Conservation (phyloP, 2,113 vertebrate genomes). For the Hirundichthys speculiger region DNA sequence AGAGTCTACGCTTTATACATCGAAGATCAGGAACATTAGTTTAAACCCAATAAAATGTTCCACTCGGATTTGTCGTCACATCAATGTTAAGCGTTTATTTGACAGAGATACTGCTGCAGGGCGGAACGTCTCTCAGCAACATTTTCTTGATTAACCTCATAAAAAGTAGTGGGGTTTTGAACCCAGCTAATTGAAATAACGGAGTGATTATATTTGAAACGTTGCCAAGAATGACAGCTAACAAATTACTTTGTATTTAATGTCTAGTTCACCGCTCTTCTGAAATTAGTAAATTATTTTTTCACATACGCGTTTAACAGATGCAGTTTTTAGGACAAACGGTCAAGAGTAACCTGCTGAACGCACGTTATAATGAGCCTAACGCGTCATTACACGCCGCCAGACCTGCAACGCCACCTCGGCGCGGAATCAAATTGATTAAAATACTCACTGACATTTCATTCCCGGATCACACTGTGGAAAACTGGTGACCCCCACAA, state of each 20-base stretch:
- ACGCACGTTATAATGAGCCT: conserved; percentile 44
- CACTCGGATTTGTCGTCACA: conserved; percentile 30
- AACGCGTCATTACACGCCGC: conserved; percentile 33
- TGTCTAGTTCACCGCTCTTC: conserved; percentile 13
- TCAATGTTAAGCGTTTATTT: conserved; percentile 64
- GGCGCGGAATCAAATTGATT: conserved; percentile 24
- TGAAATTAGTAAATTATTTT: conserved; percentile 3
- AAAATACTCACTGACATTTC: conserved; percentile 64
- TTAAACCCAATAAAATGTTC: conserved; percentile 38
- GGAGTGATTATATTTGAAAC: conserved; percentile 33
- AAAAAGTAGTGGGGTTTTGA: conserved; percentile 61
- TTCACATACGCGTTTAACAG: conserved; percentile 8
- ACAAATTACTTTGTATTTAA: conserved; percentile 18
- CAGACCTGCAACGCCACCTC: conserved; percentile 46
- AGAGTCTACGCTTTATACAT: conserved; percentile 17
- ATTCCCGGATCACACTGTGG: conserved; percentile 39
- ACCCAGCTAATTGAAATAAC: conserved; percentile 50
- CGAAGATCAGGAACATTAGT: conserved; percentile 2
- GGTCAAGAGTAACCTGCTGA: no score
- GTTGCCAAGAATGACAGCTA: conserved; percentile 35
- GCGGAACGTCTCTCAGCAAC: conserved; percentile 12
- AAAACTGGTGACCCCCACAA: conserved; percentile 24
- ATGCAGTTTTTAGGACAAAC: conserved; percentile 30
- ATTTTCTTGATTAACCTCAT: conserved; percentile 48
- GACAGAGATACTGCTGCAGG: conserved; percentile 36